Evolutionary conservation across 1,140 invertebrate genomes (phyloP).

Genomic region (Zaprionus vittiger): DNA sequence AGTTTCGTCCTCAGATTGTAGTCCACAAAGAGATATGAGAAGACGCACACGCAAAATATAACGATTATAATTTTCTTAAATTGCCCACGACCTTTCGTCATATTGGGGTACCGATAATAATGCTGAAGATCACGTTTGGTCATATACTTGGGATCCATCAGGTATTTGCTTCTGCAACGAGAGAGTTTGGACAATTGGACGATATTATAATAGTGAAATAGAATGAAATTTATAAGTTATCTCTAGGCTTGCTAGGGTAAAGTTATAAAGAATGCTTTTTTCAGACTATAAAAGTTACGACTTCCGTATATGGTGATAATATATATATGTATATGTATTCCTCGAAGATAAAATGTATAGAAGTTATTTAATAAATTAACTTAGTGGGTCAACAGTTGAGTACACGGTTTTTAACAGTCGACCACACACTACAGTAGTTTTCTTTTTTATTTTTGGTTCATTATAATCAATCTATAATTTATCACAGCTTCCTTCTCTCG

Average conservation of each 20-base stretch:
- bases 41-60: constrained; percentile 74
- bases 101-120: constrained; percentile 77
- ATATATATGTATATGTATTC: too few relatives aligned
- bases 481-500: background rate
- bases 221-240: too few relatives aligned
- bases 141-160: constrained; percentile 80
- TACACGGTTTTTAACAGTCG: too few relatives aligned
- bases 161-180: constrained; percentile 71
- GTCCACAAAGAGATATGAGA: constrained; percentile 78
- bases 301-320: too few relatives aligned
- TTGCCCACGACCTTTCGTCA: constrained; percentile 67
- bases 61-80: constrained; percentile 79
- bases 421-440: too few relatives aligned
- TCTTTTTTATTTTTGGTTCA: background rate
- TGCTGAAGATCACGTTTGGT: constrained; percentile 76
- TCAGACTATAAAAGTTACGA: too few relatives aligned
- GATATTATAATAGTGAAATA: background rate
- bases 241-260: too few relatives aligned
- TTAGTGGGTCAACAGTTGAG: too few relatives aligned
- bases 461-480: background rate
- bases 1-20: constrained; percentile 78
- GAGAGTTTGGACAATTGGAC: background rate
- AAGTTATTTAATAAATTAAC: too few relatives aligned
- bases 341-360: too few relatives aligned
- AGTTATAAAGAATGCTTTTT: too few relatives aligned